Conservation (phyloP, 2,888 invertebrate genomes). For the Apantesis nais region DNA sequence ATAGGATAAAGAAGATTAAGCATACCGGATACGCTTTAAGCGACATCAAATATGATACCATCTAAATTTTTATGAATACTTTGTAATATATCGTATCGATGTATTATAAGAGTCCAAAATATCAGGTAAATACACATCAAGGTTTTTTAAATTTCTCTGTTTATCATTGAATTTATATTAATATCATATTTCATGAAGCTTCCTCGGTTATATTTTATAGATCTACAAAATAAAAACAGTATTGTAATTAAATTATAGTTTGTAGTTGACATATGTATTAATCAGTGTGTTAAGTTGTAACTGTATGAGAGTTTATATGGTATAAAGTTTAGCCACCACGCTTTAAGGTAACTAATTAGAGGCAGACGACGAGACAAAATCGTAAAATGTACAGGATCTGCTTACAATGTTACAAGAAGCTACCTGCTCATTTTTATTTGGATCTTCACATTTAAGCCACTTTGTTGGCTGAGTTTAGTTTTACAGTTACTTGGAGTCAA, state of each 20-base stretch:
- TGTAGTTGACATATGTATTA: conserved; percentile 25
- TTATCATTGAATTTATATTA: background rate
- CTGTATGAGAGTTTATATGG: conserved; percentile 34
- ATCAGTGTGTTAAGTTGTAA: conserved; percentile 17
- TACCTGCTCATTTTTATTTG: conserved; percentile 19
- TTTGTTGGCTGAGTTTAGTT: background rate
- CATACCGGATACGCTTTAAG: too few relatives aligned
- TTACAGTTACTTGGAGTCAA: background rate
- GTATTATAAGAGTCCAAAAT: too few relatives aligned
- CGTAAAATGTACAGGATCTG: conserved; percentile 39
- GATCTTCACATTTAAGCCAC: conserved; percentile 8
- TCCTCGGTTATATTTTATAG: background rate
- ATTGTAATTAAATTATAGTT: background rate
- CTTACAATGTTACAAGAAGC: conserved; percentile 33
- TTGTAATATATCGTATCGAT: too few relatives aligned
- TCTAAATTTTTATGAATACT: too few relatives aligned
- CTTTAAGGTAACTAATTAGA: conserved; percentile 46
- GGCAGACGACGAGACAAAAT: conserved; percentile 37
- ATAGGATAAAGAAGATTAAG: background rate
- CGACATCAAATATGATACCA: too few relatives aligned
- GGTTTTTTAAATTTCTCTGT: background rate
- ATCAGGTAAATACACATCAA: fast-evolving
- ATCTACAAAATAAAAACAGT: conserved; percentile 5
- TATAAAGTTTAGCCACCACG: conserved; percentile 38
- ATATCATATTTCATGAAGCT: background rate